These are phyloP conservation scores for Puma concolor DNA, from an alignment of 2,113 vertebrate species.

Conservation along the genomic window DNA sequence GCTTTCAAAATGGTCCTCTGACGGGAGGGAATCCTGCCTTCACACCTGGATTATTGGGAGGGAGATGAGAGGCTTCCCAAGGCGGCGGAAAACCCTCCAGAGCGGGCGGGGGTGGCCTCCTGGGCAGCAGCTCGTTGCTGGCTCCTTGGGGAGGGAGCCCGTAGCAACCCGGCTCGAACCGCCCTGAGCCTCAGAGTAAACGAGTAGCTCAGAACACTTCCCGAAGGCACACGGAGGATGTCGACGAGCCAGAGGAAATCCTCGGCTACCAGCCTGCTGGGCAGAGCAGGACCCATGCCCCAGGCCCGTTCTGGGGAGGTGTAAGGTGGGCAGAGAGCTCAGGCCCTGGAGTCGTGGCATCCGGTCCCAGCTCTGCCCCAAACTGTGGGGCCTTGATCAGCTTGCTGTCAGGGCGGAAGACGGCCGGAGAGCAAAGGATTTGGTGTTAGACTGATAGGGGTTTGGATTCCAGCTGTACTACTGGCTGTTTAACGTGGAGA, in stretches of 20 bases:
- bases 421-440: not conserved
- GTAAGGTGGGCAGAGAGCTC: not conserved
- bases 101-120: rapidly evolving
- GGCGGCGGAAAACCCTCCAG: not conserved
- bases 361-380: not conserved
- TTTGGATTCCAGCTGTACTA: not conserved
- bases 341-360: not conserved
- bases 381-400: not conserved
- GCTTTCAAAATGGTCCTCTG: not conserved
- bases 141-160: not conserved
- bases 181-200: not conserved
- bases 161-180: not conserved
- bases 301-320: not conserved
- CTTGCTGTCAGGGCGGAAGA: not conserved
- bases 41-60: not conserved
- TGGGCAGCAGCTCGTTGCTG: not conserved
- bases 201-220: not conserved
- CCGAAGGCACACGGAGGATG: not conserved
- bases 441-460: not conserved
- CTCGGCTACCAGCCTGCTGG: not conserved
- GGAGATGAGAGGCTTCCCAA: not conserved
- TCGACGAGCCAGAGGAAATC: not conserved
- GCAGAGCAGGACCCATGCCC: not conserved
- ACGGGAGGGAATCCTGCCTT: slow-evolving; percentile 22
- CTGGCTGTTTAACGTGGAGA: not conserved